Evolutionary conservation across 1,140 invertebrate genomes (phyloP).

Genomic region (Neuroterus valhalla): DNA sequence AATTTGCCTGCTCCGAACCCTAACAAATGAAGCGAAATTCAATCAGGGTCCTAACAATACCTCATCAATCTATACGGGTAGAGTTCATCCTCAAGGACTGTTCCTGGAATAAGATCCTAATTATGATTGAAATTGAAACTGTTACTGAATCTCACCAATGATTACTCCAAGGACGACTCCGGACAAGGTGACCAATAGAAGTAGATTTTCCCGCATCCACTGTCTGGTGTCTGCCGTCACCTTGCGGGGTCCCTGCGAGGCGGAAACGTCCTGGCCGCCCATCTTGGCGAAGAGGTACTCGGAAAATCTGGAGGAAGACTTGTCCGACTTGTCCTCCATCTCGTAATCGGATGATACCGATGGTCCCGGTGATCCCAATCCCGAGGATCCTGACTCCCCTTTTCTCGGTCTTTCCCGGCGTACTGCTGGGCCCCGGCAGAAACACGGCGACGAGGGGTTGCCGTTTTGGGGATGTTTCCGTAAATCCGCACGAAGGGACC

Average conservation of each 20-base stretch:
- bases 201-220: constrained; percentile 84
- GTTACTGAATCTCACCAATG: constrained; percentile 78
- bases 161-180: constrained; percentile 85
- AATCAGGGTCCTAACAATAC: no score
- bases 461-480: constrained; percentile 74
- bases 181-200: constrained; percentile 85
- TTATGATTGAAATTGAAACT: constrained; percentile 44
- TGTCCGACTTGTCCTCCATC: constrained; percentile 75
- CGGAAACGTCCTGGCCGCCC: constrained; percentile 77
- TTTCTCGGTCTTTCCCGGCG: constrained; percentile 71
- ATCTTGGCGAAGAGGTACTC: constrained; percentile 87
- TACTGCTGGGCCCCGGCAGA: constrained; percentile 72
- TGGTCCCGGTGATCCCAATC: no score
- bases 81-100: no score
- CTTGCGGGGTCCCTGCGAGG: constrained; percentile 79
- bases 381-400: constrained; percentile 61
- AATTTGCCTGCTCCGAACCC: no score
- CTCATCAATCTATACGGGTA: no score
- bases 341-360: no score
- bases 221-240: constrained; percentile 79
- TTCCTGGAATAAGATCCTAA: neutral
- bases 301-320: constrained; percentile 78
- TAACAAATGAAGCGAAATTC: no score
- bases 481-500: constrained; percentile 71
- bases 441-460: constrained; percentile 73